phyloP scores from a whole-genome alignment of 2,797 vertebrate genomes.

The Rallus crepitans region DNA sequence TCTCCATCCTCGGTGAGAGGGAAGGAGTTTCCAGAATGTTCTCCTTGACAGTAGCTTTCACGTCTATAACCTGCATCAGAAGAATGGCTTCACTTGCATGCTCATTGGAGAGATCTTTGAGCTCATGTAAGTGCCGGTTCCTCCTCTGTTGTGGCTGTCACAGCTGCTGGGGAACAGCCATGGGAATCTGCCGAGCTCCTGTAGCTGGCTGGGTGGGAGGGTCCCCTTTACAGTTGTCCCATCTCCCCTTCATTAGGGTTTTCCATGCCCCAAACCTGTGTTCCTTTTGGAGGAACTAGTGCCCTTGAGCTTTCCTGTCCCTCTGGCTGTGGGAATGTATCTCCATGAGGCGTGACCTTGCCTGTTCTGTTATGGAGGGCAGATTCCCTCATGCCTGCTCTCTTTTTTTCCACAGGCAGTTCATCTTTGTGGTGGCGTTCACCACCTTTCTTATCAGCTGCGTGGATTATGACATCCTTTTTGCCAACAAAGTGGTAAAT shows the following conservation, averaged over 20 bases:
- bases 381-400: background rate
- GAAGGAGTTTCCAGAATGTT: background rate
- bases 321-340: background rate
- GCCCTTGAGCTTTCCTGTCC: background rate
- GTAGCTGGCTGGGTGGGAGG: background rate
- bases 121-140: slow-evolving; percentile 88
- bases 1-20: background rate
- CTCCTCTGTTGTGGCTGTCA: background rate
- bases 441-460: slow-evolving; percentile 98
- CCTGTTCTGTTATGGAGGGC: background rate
- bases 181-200: background rate
- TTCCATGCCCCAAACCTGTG: background rate
- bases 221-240: background rate
- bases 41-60: slow-evolving; percentile 84
- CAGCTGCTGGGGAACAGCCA: background rate
- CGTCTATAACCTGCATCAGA: slow-evolving; percentile 98
- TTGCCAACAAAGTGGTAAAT: slow-evolving; percentile 98
- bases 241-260: background rate
- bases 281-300: background rate
- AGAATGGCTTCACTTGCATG: slow-evolving; percentile 99
- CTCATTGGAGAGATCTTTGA: slow-evolving; percentile 97
- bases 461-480: slow-evolving; percentile 98
- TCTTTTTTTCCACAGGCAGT: slow-evolving; percentile 86
- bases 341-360: rapidly evolving
- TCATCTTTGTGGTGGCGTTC: slow-evolving; percentile 97